Conservation (phyloP, 1,140 invertebrate genomes). For the Cydia amplana region DNA sequence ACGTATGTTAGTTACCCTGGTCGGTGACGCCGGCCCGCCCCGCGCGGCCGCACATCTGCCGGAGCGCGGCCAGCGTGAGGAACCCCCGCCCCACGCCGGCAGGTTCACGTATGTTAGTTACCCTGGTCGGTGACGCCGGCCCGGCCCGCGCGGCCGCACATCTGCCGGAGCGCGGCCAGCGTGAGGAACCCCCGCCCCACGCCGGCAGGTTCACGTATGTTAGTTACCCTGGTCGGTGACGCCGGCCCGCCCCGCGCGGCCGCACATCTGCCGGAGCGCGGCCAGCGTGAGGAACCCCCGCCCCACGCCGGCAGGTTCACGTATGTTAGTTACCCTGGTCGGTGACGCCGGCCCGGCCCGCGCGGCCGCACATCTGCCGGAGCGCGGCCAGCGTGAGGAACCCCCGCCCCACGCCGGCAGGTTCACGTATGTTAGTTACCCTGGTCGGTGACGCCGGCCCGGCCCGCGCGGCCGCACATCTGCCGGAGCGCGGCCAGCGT, state of each 20-base stretch:
- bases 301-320: slow-evolving; percentile 97
- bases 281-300: slow-evolving; percentile 87
- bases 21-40: slow-evolving; percentile 79
- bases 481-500: slow-evolving; percentile 93
- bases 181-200: slow-evolving; percentile 89
- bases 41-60: slow-evolving; percentile 96
- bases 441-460: no score
- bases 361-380: slow-evolving; percentile 96
- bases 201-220: slow-evolving; percentile 99
- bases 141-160: slow-evolving; percentile 95
- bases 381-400: slow-evolving; percentile 91
- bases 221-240: slow-evolving; percentile 51
- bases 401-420: slow-evolving; percentile 92
- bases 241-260: slow-evolving; percentile 85
- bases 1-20: slow-evolving; percentile 83
- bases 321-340: no score
- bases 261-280: slow-evolving; percentile 97
- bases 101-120: no score
- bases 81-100: slow-evolving; percentile 92
- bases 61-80: slow-evolving; percentile 90
- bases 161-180: slow-evolving; percentile 94
- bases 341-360: no score
- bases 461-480: slow-evolving; percentile 94
- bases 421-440: no score
- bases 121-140: no score